A percentile compares a stretch with the other conserved stretches of the same genome.
phyloP scores from a whole-genome alignment of 2,888 invertebrate genomes.

The Drosophila yooni region DNA sequence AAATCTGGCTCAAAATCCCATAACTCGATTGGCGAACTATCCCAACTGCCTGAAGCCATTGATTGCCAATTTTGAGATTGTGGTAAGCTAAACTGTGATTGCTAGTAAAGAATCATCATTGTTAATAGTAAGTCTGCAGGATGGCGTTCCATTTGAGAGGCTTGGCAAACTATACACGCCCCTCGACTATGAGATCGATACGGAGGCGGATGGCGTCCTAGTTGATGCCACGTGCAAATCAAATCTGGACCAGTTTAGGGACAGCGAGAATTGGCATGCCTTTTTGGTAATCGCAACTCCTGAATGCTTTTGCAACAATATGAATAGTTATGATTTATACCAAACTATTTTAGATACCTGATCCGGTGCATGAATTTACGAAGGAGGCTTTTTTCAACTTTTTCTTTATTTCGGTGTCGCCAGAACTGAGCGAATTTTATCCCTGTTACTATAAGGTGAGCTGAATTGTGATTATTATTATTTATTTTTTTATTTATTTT shows the following conservation, averaged over 20 bases:
- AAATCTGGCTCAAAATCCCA: constrained; percentile 74
- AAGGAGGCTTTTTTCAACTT: constrained; percentile 77
- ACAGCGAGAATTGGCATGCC: constrained; percentile 81
- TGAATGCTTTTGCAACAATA: not conserved
- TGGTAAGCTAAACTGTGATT: constrained; percentile 53
- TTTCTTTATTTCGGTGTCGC: constrained; percentile 74
- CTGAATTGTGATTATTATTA: not conserved
- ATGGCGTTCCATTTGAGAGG: constrained; percentile 77
- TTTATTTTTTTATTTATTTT: too few species aligned
- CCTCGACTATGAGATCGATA: constrained; percentile 68
- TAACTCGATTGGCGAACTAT: constrained; percentile 71
- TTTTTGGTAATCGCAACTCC: constrained; percentile 62
- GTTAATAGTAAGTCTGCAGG: constrained; percentile 50
- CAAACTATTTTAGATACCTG: constrained; percentile 71
- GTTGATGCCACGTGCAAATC: constrained; percentile 67
- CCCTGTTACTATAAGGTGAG: constrained; percentile 83
- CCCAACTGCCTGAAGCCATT: constrained; percentile 76
- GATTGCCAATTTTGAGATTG: constrained; percentile 71
- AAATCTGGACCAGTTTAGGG: constrained; percentile 61
- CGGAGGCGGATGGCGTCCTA: constrained; percentile 62
- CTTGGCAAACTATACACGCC: constrained; percentile 74
- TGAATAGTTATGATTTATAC: not conserved
- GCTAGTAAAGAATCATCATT: not conserved
- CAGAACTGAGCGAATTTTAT: constrained; percentile 73
- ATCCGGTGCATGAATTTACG: constrained; percentile 51